Evolutionary conservation across 2,113 vertebrate species (phyloP).

Genomic region (Cynoglossus semilaevis): DNA sequence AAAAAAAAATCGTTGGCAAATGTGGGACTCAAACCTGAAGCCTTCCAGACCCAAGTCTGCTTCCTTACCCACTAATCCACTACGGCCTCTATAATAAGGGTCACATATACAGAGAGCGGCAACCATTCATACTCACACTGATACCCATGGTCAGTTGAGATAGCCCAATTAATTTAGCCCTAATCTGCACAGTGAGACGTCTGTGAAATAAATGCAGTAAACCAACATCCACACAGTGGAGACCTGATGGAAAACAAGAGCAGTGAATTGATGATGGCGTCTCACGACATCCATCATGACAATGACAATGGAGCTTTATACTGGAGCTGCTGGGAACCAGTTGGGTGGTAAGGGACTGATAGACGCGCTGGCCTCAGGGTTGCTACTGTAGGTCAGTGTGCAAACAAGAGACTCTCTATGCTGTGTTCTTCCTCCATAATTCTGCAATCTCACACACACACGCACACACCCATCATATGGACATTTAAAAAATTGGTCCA

Average conservation of each 20-base stretch:
- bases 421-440: background rate
- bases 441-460: background rate
- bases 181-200: background rate
- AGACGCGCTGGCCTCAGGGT: constrained; percentile 30
- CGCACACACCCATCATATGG: background rate
- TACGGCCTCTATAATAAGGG: too few relatives aligned
- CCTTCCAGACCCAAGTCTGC: too few relatives aligned
- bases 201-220: constrained; percentile 12
- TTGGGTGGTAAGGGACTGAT: constrained; percentile 21
- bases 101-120: too few relatives aligned
- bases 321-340: constrained; percentile 18
- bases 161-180: too few relatives aligned
- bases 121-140: too few relatives aligned
- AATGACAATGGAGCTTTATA: constrained; percentile 37
- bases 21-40: too few relatives aligned
- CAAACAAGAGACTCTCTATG: constrained; percentile 39
- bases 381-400: constrained; percentile 9
- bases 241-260: constrained; percentile 31
- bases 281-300: constrained; percentile 15
- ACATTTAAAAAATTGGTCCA: too few relatives aligned
- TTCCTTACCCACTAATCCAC: too few relatives aligned
- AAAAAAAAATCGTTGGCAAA: too few relatives aligned
- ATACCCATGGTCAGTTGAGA: too few relatives aligned
- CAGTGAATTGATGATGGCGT: constrained; percentile 25
- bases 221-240: constrained; percentile 25